These are phyloP conservation scores for Microcebus griseorufus DNA, from an alignment of 2,113 vertebrate genomes.

Conservation along the genomic window DNA sequence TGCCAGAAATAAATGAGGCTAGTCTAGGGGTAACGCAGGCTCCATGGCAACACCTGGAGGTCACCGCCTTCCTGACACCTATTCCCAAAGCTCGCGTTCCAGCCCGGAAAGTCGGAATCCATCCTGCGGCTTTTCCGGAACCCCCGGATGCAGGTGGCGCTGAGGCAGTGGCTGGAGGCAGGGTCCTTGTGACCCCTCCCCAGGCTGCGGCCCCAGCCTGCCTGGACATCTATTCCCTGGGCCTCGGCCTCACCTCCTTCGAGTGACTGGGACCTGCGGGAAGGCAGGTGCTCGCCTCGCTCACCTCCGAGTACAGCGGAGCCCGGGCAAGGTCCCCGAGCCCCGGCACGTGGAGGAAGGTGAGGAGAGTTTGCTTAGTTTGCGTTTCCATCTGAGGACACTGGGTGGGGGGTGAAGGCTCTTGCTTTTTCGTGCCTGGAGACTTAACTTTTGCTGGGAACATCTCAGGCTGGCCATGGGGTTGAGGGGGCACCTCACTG, in stretches of 20 bases:
- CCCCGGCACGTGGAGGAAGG: not conserved
- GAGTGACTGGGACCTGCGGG: too few species aligned
- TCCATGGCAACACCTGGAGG: not conserved
- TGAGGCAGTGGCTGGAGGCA: not conserved
- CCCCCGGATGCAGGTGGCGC: not conserved
- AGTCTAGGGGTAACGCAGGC: not conserved
- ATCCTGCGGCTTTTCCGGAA: not conserved
- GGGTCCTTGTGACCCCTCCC: not conserved
- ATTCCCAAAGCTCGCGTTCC: not conserved
- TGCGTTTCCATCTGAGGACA: not conserved
- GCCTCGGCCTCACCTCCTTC: not conserved
- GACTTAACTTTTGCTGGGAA: not conserved
- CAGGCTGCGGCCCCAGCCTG: not conserved
- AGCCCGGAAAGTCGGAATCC: not conserved
- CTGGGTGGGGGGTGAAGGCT: not conserved
- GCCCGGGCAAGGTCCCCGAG: not conserved
- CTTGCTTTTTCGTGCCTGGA: not conserved
- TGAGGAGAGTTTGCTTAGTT: not conserved
- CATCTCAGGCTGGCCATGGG: not conserved
- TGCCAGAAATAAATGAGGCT: constrained; percentile 61
- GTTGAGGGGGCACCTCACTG: fast-evolving
- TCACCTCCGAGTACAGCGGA: not conserved
- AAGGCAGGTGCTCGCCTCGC: not conserved
- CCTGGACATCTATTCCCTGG: not conserved
- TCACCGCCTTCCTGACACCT: not conserved